Conservation (phyloP, 1,140 invertebrate genomes). For the Luehdorfia chinensis region DNA sequence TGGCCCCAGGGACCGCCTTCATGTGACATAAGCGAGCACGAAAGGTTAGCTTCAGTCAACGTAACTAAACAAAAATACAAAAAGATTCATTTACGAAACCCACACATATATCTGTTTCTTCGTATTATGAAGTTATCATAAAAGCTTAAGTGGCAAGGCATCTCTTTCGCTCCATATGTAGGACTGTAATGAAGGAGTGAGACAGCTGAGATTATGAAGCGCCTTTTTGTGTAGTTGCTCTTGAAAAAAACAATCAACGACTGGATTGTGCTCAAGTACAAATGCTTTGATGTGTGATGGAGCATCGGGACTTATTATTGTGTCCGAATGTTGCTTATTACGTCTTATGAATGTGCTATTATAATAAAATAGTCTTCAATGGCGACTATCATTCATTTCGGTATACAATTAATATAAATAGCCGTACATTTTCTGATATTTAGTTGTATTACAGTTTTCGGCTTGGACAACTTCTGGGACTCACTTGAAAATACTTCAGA, state of each 20-base stretch:
- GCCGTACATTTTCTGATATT: background rate
- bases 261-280: slow-evolving; percentile 17
- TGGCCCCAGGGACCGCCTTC: slow-evolving; percentile 32
- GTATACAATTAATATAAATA: background rate
- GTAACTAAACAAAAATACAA: slow-evolving; percentile 14
- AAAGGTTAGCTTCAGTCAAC: slow-evolving; percentile 10
- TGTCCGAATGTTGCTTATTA: slow-evolving; percentile 33
- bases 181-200: slow-evolving; percentile 1
- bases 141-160: slow-evolving; percentile 5
- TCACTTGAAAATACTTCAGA: slow-evolving; percentile 52
- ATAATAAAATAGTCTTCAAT: slow-evolving; percentile 9
- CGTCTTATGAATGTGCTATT: slow-evolving; percentile 25
- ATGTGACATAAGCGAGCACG: slow-evolving; percentile 18
- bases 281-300: slow-evolving; percentile 22
- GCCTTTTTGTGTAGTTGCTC: slow-evolving; percentile 2
- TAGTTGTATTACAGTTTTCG: slow-evolving; percentile 48
- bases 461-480: slow-evolving; percentile 67
- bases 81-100: background rate
- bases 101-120: background rate
- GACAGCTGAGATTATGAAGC: background rate
- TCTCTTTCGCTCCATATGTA: slow-evolving; percentile 1
- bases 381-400: slow-evolving; percentile 2
- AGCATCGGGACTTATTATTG: slow-evolving; percentile 11
- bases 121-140: slow-evolving; percentile 5
- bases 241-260: slow-evolving; percentile 16